phyloP scores from a whole-genome alignment of 2,113 vertebrate genomes.

The Megaceryle torquata region DNA sequence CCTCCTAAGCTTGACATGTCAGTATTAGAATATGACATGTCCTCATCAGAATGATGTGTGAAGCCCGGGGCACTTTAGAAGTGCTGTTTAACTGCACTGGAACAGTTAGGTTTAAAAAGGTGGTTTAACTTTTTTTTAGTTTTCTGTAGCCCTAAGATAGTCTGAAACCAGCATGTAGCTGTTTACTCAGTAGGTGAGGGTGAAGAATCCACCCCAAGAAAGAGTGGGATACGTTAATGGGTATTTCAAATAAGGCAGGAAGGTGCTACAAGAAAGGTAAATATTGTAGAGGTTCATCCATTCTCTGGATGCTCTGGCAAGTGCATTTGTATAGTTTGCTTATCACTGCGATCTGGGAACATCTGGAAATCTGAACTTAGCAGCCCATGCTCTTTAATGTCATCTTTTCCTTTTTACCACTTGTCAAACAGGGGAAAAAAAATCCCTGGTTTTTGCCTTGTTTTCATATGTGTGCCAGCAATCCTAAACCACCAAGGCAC shows the following conservation, averaged over 20 bases:
- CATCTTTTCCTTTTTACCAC: not conserved
- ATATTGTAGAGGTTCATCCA: not conserved
- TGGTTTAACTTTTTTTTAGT: not conserved
- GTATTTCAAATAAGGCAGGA: not conserved
- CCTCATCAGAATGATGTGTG: slow-evolving; percentile 57
- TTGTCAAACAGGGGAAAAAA: not conserved
- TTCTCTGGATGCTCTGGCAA: not conserved
- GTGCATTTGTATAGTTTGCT: not conserved
- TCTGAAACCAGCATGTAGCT: not conserved
- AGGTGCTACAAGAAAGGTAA: not conserved
- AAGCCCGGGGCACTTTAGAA: slow-evolving; percentile 47
- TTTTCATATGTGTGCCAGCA: not conserved
- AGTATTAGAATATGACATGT: slow-evolving; percentile 47
- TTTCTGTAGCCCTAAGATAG: not conserved
- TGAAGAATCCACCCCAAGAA: not conserved
- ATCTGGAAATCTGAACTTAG: not conserved
- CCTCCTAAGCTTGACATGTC: slow-evolving; percentile 35
- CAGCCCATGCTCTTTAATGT: not conserved
- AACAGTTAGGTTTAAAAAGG: slow-evolving; percentile 35
- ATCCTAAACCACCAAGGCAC: not conserved
- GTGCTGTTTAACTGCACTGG: slow-evolving; percentile 14
- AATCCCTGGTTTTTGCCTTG: not conserved
- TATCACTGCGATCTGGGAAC: not conserved
- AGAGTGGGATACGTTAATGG: not conserved
- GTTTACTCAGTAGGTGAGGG: not conserved